Evolutionary conservation across 2,888 invertebrate genomes (phyloP).

Genomic region (Coenonympha arcania): DNA sequence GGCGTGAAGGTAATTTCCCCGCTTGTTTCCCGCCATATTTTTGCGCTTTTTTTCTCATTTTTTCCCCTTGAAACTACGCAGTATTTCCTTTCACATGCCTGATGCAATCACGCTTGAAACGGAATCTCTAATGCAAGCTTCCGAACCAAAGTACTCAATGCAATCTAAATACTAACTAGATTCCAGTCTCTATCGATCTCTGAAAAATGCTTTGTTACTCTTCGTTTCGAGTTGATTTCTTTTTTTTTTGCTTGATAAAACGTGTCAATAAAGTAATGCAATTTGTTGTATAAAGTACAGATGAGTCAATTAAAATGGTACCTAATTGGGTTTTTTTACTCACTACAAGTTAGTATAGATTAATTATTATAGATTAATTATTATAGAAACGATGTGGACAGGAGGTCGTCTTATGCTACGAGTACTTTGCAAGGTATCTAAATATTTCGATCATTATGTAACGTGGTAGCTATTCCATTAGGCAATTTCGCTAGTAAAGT

Average conservation of each 20-base stretch:
- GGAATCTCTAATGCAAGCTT: slow-evolving; percentile 23
- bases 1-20: no score
- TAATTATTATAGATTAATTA: no score
- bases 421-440: no score
- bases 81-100: slow-evolving; percentile 20
- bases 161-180: slow-evolving; percentile 21
- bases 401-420: no score
- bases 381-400: no score
- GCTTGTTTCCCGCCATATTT: neutral
- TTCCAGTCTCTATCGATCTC: slow-evolving; percentile 10
- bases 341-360: no score
- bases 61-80: slow-evolving; percentile 10
- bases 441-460: neutral
- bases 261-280: neutral
- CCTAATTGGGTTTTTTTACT: no score
- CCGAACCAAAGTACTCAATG: slow-evolving; percentile 15
- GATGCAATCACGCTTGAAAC: slow-evolving; percentile 25
- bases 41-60: slow-evolving; percentile 5
- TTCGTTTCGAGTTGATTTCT: neutral
- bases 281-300: no score
- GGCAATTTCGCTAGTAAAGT: neutral
- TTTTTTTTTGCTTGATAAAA: neutral
- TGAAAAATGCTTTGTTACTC: slow-evolving; percentile 9
- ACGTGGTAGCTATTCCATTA: neutral
- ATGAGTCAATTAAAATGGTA: no score